A percentile compares a stretch with the other conserved stretches of the same genome.
These are phyloP conservation scores for Danionella dracula DNA, from an alignment of 2,797 vertebrate species.

Conservation along the genomic window DNA sequence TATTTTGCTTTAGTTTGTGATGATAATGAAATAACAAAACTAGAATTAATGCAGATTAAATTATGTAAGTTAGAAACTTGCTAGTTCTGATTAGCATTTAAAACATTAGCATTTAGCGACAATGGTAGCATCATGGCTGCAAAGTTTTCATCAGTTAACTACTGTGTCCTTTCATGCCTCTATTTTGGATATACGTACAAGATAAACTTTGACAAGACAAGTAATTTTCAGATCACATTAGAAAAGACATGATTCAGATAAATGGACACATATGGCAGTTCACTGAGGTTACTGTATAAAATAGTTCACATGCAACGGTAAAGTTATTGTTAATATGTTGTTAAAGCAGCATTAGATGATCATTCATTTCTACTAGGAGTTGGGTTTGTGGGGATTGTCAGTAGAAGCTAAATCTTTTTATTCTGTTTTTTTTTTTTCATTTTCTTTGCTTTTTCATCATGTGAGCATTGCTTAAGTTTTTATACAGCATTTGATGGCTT, in stretches of 20 bases:
- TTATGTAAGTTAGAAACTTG: background rate
- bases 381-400: slow-evolving; percentile 65
- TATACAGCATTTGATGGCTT: slow-evolving; percentile 49
- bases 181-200: background rate
- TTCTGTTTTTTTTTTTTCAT: background rate
- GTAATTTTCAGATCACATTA: background rate
- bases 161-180: background rate
- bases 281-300: slow-evolving; percentile 27
- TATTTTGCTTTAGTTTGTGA: background rate
- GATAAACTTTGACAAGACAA: slow-evolving; percentile 2
- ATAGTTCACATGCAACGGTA: slow-evolving; percentile 52
- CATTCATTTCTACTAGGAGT: slow-evolving; percentile 62
- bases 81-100: background rate
- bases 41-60: background rate
- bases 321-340: slow-evolving; percentile 64
- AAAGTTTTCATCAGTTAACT: background rate
- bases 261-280: slow-evolving; percentile 5
- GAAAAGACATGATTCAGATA: background rate
- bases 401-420: slow-evolving; percentile 23
- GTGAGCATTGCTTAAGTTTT: slow-evolving; percentile 2
- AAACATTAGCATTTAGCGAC: background rate
- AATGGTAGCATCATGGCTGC: background rate
- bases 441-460: background rate
- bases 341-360: slow-evolving; percentile 69
- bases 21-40: background rate